phyloP scores from a whole-genome alignment of 2,113 vertebrate genomes.

The Pangasianodon gigas region DNA sequence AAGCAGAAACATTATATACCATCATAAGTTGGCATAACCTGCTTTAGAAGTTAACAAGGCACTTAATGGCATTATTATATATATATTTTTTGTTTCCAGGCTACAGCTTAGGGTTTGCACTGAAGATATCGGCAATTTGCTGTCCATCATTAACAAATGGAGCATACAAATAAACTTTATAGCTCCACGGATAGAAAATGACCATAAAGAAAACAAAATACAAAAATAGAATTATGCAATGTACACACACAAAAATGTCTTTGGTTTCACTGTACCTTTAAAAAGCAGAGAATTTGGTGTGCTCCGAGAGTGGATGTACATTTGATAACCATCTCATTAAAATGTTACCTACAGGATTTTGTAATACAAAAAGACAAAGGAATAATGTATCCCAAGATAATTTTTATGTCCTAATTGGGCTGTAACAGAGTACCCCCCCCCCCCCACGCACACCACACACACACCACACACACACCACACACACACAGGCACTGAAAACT shows the following conservation, averaged over 20 bases:
- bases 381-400: not conserved
- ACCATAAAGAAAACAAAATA: not conserved
- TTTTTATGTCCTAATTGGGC: not conserved
- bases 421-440: conserved; percentile 13
- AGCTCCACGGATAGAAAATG: not conserved
- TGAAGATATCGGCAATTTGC: not conserved
- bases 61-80: not conserved
- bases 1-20: not conserved
- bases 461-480: too few relatives aligned
- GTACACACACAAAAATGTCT: not conserved
- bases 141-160: not conserved
- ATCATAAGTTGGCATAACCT: not conserved
- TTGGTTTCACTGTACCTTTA: not conserved
- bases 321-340: not conserved
- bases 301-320: not conserved
- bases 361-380: not conserved
- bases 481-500: not conserved
- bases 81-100: not conserved
- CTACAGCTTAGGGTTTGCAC: not conserved
- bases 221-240: conserved; percentile 7
- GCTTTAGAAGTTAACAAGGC: not conserved
- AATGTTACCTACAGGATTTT: not conserved
- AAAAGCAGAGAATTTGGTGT: not conserved
- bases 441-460: too few relatives aligned
- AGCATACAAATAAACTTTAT: not conserved